These are phyloP conservation scores for Melipona beecheii DNA, from an alignment of 2,888 invertebrate species.

Conservation along the genomic window DNA sequence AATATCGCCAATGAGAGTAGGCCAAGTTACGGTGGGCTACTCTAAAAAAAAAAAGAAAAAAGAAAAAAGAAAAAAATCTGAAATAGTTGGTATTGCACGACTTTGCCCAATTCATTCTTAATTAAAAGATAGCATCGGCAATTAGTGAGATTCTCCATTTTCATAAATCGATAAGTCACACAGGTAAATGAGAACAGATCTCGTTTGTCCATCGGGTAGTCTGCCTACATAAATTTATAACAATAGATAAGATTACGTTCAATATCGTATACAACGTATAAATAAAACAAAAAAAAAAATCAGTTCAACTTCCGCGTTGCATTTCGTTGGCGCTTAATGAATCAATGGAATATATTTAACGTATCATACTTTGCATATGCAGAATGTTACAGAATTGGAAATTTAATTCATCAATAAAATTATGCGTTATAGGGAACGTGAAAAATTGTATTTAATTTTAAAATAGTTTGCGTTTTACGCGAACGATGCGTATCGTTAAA, in stretches of 20 bases:
- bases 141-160: constrained; percentile 2
- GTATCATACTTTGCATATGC: not conserved
- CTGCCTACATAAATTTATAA: not conserved
- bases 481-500: not conserved
- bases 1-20: too few species aligned
- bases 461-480: not conserved
- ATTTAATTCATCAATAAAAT: constrained; percentile 8
- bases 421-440: not conserved
- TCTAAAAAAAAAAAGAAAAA: too few species aligned
- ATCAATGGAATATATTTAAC: not conserved
- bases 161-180: constrained; percentile 1
- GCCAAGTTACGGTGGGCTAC: too few species aligned
- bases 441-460: not conserved
- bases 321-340: not conserved
- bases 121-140: not conserved
- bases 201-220: not conserved
- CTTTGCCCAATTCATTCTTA: not conserved
- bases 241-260: constrained; percentile 8
- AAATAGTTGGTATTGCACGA: too few species aligned
- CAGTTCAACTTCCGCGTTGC: not conserved
- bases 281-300: constrained; percentile 17
- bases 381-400: not conserved
- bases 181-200: not conserved
- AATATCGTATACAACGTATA: not conserved
- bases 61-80: too few species aligned